Evolutionary conservation across 2,888 invertebrate genomes (phyloP).

Genomic region (Caenorhabditis sulstoni): DNA sequence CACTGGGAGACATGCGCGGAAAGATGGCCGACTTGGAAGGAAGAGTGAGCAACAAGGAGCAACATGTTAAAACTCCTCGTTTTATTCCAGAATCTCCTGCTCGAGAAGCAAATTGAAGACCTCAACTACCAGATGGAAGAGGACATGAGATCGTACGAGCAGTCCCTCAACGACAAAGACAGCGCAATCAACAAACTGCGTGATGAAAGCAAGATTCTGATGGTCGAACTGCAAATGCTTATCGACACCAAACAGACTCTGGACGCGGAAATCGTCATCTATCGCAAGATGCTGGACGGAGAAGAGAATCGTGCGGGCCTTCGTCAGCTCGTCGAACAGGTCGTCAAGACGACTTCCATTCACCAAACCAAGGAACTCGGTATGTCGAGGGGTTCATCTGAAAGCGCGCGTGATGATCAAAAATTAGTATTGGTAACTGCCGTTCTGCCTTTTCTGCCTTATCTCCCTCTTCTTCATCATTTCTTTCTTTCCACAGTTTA

Average conservation of each 20-base stretch:
- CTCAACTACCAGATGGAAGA: conserved; percentile 82
- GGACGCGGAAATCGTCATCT: conserved; percentile 84
- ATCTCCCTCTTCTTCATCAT: too few relatives aligned
- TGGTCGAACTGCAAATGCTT: conserved; percentile 81
- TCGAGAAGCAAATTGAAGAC: conserved; percentile 82
- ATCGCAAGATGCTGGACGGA: conserved; percentile 83
- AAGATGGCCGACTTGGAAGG: conserved; percentile 83
- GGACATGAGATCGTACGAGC: conserved; percentile 81
- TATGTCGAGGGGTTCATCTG: conserved; percentile 30
- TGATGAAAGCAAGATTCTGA: conserved; percentile 81
- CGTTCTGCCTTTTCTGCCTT: neutral
- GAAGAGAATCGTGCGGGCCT: conserved; percentile 83
- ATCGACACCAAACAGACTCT: conserved; percentile 83
- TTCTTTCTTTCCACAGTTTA: conserved; percentile 10
- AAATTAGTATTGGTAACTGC: conserved; percentile 14
- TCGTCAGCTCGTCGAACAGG: conserved; percentile 80
- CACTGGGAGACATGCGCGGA: conserved; percentile 82
- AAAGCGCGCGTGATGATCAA: conserved; percentile 3
- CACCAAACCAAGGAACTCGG: conserved; percentile 75
- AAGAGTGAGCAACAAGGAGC: conserved; percentile 80
- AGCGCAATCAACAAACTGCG: conserved; percentile 80
- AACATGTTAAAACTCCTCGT: conserved; percentile 17
- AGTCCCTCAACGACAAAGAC: conserved; percentile 81
- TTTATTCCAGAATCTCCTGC: conserved; percentile 82
- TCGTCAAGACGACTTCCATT: conserved; percentile 78